These are phyloP conservation scores for Pararge aegeria DNA, from an alignment of 1,140 invertebrate genomes.

Conservation along the genomic window DNA sequence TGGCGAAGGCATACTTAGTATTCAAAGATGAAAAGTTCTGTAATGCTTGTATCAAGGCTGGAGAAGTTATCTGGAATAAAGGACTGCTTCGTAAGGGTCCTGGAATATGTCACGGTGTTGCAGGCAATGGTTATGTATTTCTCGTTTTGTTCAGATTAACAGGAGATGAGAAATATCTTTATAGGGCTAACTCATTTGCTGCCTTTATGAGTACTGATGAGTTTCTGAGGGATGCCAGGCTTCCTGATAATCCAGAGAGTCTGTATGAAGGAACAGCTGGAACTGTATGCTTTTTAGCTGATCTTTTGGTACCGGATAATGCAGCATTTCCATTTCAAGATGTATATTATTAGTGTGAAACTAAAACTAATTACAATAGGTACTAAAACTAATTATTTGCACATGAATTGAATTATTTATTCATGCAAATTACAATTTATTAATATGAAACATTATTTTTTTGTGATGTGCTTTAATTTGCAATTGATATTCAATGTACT, in stretches of 20 bases:
- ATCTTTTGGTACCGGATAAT: conserved; percentile 86
- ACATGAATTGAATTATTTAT: no score
- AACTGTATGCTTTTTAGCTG: conserved; percentile 89
- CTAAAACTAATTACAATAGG: no score
- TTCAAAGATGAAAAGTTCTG: conserved; percentile 89
- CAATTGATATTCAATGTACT: conserved; percentile 79
- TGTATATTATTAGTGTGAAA: conserved; percentile 79
- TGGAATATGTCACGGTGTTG: conserved; percentile 91
- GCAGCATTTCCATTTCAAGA: conserved; percentile 93
- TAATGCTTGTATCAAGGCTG: conserved; percentile 84
- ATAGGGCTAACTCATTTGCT: conserved; percentile 88
- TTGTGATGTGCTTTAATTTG: no score
- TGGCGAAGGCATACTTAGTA: conserved; percentile 89
- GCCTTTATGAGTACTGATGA: conserved; percentile 86
- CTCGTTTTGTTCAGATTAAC: conserved; percentile 89
- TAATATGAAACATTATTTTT: no score
- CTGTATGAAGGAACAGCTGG: conserved; percentile 93
- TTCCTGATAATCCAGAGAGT: conserved; percentile 90
- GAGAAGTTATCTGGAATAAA: conserved; percentile 89
- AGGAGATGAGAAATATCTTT: conserved; percentile 84
- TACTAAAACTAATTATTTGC: no score
- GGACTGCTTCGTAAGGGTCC: conserved; percentile 91
- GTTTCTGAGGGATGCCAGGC: conserved; percentile 85
- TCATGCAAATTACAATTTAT: no score
- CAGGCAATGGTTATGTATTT: conserved; percentile 93